Conservation (phyloP, 2,888 invertebrate genomes). For the Blastobasis lacticolella region DNA sequence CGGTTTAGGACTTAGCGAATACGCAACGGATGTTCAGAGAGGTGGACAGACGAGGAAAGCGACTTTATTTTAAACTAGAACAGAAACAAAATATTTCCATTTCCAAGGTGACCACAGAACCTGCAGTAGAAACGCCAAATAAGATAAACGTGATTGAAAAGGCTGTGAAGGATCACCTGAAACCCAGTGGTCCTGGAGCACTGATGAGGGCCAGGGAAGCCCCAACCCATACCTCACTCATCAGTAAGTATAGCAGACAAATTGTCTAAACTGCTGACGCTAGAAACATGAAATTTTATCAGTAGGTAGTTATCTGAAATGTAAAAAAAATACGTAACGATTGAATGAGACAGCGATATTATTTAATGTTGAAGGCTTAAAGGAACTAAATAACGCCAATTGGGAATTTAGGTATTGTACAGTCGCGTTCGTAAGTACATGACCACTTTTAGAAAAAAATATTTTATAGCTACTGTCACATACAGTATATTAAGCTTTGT, state of each 20-base stretch:
- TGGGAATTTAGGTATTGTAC: neutral
- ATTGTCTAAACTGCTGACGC: neutral
- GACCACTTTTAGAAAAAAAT: too few species aligned
- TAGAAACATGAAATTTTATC: neutral
- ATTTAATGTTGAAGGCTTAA: neutral
- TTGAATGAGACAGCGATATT: neutral
- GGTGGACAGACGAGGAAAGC: too few species aligned
- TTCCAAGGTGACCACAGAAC: too few species aligned
- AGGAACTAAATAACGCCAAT: neutral
- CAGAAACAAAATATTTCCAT: too few species aligned
- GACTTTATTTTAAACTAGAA: too few species aligned
- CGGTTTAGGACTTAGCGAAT: too few species aligned
- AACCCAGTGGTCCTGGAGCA: neutral
- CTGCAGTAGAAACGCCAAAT: neutral
- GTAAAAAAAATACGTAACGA: too few species aligned
- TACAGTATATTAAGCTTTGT: too few species aligned
- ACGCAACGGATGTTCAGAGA: too few species aligned
- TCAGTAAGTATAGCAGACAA: neutral
- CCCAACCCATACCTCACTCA: neutral
- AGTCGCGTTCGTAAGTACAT: too few species aligned
- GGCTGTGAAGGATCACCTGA: neutral
- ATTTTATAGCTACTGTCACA: too few species aligned
- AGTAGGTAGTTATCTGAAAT: neutral
- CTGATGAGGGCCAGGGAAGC: neutral
- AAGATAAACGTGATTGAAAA: neutral